Evolutionary conservation across 92 coral and sea anemone genomes (phyloP), one percentile per base, ranked within the genome.

Genomic region (Porites lobata): DNA sequence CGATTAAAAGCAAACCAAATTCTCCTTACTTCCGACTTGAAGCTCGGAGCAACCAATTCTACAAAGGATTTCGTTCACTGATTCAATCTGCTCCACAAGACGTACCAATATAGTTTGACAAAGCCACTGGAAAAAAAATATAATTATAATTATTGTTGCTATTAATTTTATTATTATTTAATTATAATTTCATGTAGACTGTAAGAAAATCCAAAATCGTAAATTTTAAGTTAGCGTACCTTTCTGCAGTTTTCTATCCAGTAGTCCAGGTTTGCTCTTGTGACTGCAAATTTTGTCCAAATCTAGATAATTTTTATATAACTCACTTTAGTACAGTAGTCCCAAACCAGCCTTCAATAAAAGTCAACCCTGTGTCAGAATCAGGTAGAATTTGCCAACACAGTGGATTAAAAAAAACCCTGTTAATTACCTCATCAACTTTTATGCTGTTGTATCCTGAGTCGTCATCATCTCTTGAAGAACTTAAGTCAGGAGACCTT

Each of bases 221-320:
- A 10, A 56, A 10, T 56, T 56, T 14, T 14, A 56, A 56, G 15
- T 14, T 24, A 56, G 13, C 8, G 9, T 83, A 94, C 99, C 97
- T 97, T 97, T 74, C 99, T 92, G 69, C 98, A 94, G 87, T 95
- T 97, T 88, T 97, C 99, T 62, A 96, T 97, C 96, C 98, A 95
- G 87, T 90, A 67, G 79, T 97, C 99, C 19, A 97, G 87, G 65
- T 95, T 96, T 22, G 82, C 90, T 77, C 99, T 92, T 62, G 97
- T 92, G 9, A 94, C 94, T 12, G 94, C 96, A 72, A 92, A 75
- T 77, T 93, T 94, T 52, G 73, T 82, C 99, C 99, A 97, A 65
- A 97, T 88, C 99, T 97, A 68, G 18, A 75, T 51, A 69, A 12
- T 57, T 4, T 38, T 38, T 38, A 38, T 4, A 38, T 38, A 38